These are phyloP conservation scores for Stenurella melanura DNA, from an alignment of 2,888 invertebrate species.

Conservation along the genomic window DNA sequence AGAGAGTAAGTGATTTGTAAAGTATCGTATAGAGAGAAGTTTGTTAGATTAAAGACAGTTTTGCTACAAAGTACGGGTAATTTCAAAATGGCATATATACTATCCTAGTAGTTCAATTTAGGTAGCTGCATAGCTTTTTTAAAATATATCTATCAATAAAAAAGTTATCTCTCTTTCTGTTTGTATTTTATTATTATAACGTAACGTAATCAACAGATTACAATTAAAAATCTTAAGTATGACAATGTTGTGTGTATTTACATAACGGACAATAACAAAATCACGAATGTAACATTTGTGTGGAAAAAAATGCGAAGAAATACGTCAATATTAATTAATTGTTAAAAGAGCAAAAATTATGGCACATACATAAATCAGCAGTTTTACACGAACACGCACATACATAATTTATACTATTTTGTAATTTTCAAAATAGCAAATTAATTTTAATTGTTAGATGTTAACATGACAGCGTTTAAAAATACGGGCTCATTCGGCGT, in stretches of 20 bases:
- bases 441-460: constrained; percentile 27
- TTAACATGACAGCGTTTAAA: constrained; percentile 24
- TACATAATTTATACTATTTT: constrained; percentile 23
- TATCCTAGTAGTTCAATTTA: too few species aligned
- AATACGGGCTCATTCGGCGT: not conserved
- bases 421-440: constrained; percentile 10
- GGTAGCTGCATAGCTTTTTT: too few species aligned
- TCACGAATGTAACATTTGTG: constrained; percentile 55
- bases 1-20: too few species aligned
- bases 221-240: not conserved
- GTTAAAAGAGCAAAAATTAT: constrained; percentile 35
- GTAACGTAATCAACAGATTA: not conserved
- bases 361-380: constrained; percentile 26
- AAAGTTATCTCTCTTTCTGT: too few species aligned
- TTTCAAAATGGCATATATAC: too few species aligned
- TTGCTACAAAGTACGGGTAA: too few species aligned
- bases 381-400: constrained; percentile 7
- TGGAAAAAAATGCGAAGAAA: constrained; percentile 34
- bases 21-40: too few species aligned
- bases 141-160: too few species aligned
- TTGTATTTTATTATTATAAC: too few species aligned
- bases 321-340: constrained; percentile 44
- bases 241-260: constrained; percentile 7
- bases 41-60: too few species aligned
- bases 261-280: constrained; percentile 45